Conservation (phyloP, 2,797 vertebrate species). For the Urophycis tenuis region DNA sequence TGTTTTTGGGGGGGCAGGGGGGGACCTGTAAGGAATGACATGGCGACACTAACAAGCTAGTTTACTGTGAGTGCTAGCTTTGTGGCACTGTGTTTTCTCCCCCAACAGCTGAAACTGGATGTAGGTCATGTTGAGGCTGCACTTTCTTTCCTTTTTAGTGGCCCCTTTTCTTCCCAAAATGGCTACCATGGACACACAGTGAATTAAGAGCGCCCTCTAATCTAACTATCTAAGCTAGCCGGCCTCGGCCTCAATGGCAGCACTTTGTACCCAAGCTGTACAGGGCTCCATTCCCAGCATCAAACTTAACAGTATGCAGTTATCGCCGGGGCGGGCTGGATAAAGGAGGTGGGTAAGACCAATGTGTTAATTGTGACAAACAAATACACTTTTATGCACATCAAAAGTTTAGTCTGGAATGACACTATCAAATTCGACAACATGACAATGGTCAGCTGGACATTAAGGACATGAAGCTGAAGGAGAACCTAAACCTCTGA, state of each 20-base stretch:
- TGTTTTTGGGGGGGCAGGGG: not conserved
- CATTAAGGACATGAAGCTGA: not conserved
- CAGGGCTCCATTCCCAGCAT: not conserved
- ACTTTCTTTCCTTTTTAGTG: not conserved
- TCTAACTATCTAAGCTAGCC: not conserved
- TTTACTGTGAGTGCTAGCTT: not conserved
- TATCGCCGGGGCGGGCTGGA: no score
- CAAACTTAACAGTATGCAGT: no score
- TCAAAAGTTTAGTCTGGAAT: no score
- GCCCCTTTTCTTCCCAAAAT: not conserved
- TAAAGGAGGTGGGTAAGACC: no score
- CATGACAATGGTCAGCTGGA: not conserved
- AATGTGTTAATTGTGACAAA: no score
- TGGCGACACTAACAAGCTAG: not conserved
- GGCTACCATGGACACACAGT: not conserved
- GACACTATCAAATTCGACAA: not conserved
- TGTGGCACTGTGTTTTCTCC: not conserved
- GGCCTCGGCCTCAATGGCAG: not conserved
- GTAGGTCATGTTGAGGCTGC: not conserved
- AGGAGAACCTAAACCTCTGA: not conserved
- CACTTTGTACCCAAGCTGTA: not conserved
- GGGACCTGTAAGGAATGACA: not conserved
- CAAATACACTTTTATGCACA: no score
- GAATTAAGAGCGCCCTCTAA: not conserved
- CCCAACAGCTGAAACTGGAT: not conserved